Conservation (phyloP, 2,797 vertebrate genomes). For the Eremophila alpestris region DNA sequence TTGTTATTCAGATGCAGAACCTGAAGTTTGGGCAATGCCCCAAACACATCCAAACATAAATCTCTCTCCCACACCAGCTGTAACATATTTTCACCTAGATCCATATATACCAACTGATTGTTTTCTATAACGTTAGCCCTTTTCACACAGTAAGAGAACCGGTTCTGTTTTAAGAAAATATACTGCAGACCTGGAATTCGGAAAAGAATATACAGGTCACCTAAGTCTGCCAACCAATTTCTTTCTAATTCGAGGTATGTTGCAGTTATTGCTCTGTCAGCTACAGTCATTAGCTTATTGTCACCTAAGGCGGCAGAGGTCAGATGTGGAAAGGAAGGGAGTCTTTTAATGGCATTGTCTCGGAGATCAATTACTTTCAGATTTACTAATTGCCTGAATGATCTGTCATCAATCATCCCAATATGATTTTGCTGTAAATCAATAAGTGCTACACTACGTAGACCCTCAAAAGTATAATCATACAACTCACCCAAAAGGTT, state of each 20-base stretch:
- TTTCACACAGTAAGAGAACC: slow-evolving; percentile 74
- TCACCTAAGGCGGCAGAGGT: slow-evolving; percentile 62
- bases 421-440: slow-evolving; percentile 88
- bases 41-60: slow-evolving; percentile 76
- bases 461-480: slow-evolving; percentile 74
- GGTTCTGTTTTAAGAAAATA: slow-evolving; percentile 79
- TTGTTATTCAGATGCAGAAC: slow-evolving; percentile 79
- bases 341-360: slow-evolving; percentile 81
- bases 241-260: slow-evolving; percentile 70
- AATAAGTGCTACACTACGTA: slow-evolving; percentile 68
- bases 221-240: slow-evolving; percentile 80
- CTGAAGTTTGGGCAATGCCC: slow-evolving; percentile 65
- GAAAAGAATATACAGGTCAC: slow-evolving; percentile 76
- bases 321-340: slow-evolving; percentile 74
- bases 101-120: slow-evolving; percentile 69
- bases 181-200: slow-evolving; percentile 51
- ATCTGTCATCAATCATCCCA: slow-evolving; percentile 62
- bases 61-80: slow-evolving; percentile 75
- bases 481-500: slow-evolving; percentile 86
- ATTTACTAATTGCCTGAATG: slow-evolving; percentile 76
- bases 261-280: neutral
- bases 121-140: neutral
- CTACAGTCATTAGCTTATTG: slow-evolving; percentile 78
- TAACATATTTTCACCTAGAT: slow-evolving; percentile 78
- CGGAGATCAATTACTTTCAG: slow-evolving; percentile 76